Evolutionary conservation across 1,140 invertebrate genomes (phyloP), one percentile per base, ranked within the genome.

Genomic region (Scaptomyza graminum): DNA sequence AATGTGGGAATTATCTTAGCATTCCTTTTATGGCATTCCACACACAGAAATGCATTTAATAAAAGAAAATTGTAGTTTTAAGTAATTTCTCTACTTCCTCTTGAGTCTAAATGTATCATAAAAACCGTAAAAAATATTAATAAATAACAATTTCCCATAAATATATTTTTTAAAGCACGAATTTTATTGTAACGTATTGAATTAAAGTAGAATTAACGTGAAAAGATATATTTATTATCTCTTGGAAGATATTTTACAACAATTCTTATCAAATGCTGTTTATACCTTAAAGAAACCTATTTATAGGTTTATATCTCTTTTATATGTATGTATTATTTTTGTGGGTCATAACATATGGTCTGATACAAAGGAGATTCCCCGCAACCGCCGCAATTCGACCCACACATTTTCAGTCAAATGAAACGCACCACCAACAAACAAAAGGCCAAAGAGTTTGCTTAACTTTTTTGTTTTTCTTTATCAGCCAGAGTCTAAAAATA

Each of bases 401-500:
- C 46, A 61, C 57, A 12, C 28, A 16, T 7, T 18, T 25, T 9
- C 31, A 55, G 37, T 15, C 37, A 52, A 63, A 50, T 49, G 49
- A 15, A 63, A 52, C 18, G 12, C 31, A 46, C 6, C 57, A 51
- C 18, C 28, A 43, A 41, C 37, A 41, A 43, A 64, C 46, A 56
- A 56, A 39, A 65, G 28, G 50, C 13, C 50, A 28, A 54, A 64
- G 41, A 64, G 51, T 64, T 65, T 7, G 31, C 52, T 56, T 46
- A 13, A 18, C 15, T 39, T 57, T 43, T 55, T 52, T n/a, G n/a
- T 64, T 65, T 65, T 49, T 52, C 55, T 65, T 65, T 55, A 64
- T 64, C 62, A 56, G 43, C 52, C 39, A 56, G 43, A 39, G 28
- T n/a, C 62, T 65, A 65, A 65, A 65, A 65, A 65, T 65, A 56